Evolutionary conservation across 2,113 vertebrate genomes (phyloP), one percentile per base, ranked within the genome.

Genomic region (Numida meleagris): DNA sequence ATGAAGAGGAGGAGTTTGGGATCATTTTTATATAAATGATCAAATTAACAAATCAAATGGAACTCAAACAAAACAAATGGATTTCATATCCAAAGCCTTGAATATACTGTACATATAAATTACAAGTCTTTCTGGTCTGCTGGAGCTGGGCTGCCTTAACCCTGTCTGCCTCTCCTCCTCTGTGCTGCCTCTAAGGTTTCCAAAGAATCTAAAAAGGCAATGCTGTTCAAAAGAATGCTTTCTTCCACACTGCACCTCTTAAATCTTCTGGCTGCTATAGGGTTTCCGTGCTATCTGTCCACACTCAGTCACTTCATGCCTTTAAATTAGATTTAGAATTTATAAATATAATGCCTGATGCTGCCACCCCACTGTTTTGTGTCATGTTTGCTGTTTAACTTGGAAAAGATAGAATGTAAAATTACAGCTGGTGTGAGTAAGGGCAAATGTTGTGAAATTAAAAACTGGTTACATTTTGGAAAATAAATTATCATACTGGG

Each of bases 171-270:
- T 62, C 46, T 40, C 48, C 40, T 68, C 48, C 43, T 12, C 63
- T 91, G 66, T 2, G 0, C 82, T 94, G 42, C 77, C 67, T 85
- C 59, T 82, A 53, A 80, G 67, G 61, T 94, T 94, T 94, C 59
- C 91, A 77, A 78, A 94, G 89, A 91, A 94, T 82, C 91, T 66
- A 46, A 50, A 61, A 79, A 72, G 84, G 84, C 87, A 77, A 0
- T 74, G 57, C 63, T 86, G 10, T 73, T 88, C 80, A 82, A 71
- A 89, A 67, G 88, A 94, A 63, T 77, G 79, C 75, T 89, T 87
- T 95, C 82, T 87, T 96, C 87, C 34, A 50, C 77, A 11, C 59
- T 88, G 68, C 66, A 87, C 74, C 84, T 94, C 92, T 90, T 96
- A 82, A 94, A 88, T 94, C 87, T 94, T 88, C 71, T 27, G 58